Evolutionary conservation across 92 coral and sea anemone species (phyloP), one percentile per base, ranked within the genome.

Genomic region (Palythoa heliodiscus): DNA sequence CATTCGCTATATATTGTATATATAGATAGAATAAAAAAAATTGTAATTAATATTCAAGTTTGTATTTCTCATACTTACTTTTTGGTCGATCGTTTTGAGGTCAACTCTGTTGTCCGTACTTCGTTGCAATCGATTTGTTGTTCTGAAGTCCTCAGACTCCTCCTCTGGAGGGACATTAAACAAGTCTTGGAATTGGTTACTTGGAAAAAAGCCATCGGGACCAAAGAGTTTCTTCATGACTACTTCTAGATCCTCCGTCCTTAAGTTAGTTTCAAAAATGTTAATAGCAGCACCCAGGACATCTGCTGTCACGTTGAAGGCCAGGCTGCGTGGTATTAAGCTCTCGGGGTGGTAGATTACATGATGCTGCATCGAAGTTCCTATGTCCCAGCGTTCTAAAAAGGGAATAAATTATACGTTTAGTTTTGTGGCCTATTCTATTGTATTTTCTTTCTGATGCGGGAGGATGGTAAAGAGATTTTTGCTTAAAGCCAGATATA

Each of bases 231-330:
- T 92, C 76, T 89, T 89, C 92, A 89, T 84, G 57, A 92, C 83
- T 11, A 69, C 84, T 60, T 89, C 95, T 24, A 92, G 71, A 40
- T 92, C 92, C 64, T 92, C 95, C 29, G 84, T 43, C 23, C 95
- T 83, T 37, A 90, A 73, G 78, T 75, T 92, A 48, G 95, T 68
- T 81, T 92, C 92, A 19, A 92, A 22, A 37, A 92, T 81, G 8
- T 92, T 87, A 70, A 92, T 83, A 19, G 95, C 92, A 37, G 88
- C 92, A 37, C 95, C 95, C 85, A 91, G 88, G 39, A 92, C 40
- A 82, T 92, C 91, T 35, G 88, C 19, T 12, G 92, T 87, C 63
- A 92, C 75, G 77, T 92, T 92, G 53, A 92, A 73, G 68, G 88
- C 93, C 1, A 90, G 78, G 81, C 84, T 52, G 2, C 95, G 90